Percentiles rank a stretch among this genome's conserved stretches.
These are phyloP conservation scores for Microtus montanus DNA, from an alignment of 2,113 vertebrate species.

Conservation along the genomic window DNA sequence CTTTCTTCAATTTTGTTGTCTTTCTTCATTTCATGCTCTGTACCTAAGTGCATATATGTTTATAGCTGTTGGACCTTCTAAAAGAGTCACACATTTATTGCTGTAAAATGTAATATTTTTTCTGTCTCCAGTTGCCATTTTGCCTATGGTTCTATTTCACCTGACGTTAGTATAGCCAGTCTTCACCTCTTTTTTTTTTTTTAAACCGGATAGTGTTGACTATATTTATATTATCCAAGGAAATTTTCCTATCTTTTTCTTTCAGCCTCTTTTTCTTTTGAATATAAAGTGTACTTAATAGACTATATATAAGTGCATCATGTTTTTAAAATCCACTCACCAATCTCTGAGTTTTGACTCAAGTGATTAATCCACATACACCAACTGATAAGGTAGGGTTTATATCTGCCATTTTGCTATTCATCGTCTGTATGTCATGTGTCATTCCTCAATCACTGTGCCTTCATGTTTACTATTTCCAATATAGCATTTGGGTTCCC, in stretches of 20 bases:
- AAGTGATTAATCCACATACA: background rate
- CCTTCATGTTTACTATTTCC: slow-evolving; percentile 5
- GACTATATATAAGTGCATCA: background rate
- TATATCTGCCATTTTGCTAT: background rate
- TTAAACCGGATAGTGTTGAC: background rate
- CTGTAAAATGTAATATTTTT: background rate
- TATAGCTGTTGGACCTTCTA: background rate
- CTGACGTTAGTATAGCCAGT: background rate
- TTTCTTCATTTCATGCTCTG: background rate
- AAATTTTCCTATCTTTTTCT: background rate
- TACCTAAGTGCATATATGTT: background rate
- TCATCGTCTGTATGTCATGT: background rate
- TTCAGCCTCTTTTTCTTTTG: slow-evolving; percentile 20
- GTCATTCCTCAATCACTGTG: background rate
- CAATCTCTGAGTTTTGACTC: background rate
- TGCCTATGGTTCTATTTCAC: background rate
- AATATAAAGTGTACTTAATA: background rate
- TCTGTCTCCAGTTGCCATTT: background rate
- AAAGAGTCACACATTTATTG: background rate
- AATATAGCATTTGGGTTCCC: background rate
- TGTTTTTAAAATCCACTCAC: background rate
- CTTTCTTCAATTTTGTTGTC: background rate
- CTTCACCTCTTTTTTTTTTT: background rate
- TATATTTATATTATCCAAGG: background rate
- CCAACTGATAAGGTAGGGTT: background rate